phyloP scores from a whole-genome alignment of 1,140 invertebrate genomes.

The Heliothis virescens region DNA sequence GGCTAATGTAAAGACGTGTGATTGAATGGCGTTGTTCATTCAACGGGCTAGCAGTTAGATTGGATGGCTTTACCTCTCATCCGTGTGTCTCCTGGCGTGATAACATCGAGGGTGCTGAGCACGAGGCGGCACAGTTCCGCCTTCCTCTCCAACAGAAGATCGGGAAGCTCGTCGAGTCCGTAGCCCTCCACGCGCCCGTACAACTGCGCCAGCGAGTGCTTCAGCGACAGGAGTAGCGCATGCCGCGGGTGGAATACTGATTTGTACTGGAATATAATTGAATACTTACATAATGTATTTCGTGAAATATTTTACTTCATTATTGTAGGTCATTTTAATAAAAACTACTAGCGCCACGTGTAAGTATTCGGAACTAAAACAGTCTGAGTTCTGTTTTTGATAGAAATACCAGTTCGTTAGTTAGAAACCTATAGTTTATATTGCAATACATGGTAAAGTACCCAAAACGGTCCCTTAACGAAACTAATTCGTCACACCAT shows the following conservation, averaged over 20 bases:
- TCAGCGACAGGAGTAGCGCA: slow-evolving; percentile 88
- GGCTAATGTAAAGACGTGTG: no score
- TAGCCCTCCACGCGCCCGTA: slow-evolving; percentile 92
- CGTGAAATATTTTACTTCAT: not conserved
- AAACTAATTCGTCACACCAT: no score
- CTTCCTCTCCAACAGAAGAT: slow-evolving; percentile 91
- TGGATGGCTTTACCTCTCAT: slow-evolving; percentile 87
- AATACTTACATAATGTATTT: slow-evolving; percentile 17
- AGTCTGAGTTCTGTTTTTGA: no score
- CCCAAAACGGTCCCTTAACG: no score
- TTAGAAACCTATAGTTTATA: no score
- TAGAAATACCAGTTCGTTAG: no score
- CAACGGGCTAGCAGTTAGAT: no score
- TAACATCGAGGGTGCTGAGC: slow-evolving; percentile 89
- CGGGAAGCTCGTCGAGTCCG: slow-evolving; percentile 89
- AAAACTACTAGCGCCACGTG: no score
- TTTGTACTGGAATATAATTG: slow-evolving; percentile 71
- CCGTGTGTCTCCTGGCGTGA: slow-evolving; percentile 91
- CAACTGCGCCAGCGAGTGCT: slow-evolving; percentile 90
- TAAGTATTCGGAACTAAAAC: no score
- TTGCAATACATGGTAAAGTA: no score
- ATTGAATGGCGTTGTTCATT: no score
- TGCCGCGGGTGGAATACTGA: slow-evolving; percentile 90
- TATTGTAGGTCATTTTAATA: no score
- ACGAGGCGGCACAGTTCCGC: slow-evolving; percentile 90